These are phyloP conservation scores for Leptinotarsa lineolata DNA, from an alignment of 1,140 invertebrate genomes.

Conservation along the genomic window DNA sequence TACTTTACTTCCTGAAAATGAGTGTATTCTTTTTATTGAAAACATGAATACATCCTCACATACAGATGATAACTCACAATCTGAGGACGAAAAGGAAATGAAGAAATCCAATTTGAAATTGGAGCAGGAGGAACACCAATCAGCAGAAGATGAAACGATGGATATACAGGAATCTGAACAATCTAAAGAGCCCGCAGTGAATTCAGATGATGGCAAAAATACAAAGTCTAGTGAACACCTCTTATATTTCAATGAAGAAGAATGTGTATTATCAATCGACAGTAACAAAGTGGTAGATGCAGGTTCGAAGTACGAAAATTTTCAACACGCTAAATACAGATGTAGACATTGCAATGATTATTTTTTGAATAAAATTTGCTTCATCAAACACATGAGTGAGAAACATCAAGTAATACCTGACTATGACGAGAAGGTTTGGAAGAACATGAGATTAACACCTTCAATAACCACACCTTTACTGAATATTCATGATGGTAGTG, in stretches of 20 bases:
- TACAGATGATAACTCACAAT: too few species aligned
- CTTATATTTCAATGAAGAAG: background rate
- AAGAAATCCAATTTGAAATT: too few species aligned
- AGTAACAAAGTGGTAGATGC: background rate
- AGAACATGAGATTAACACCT: background rate
- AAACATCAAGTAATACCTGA: background rate
- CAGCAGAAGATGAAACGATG: too few species aligned
- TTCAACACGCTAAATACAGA: conserved; percentile 2
- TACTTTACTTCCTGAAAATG: background rate
- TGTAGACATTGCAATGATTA: background rate
- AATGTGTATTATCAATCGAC: background rate
- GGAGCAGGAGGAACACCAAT: too few species aligned
- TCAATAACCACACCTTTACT: background rate
- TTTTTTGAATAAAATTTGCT: background rate
- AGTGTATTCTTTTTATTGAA: background rate
- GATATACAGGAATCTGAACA: too few species aligned
- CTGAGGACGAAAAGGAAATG: too few species aligned
- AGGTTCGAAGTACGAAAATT: background rate
- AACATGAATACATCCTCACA: background rate
- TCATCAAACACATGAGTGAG: background rate
- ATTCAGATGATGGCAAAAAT: too few species aligned
- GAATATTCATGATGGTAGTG: background rate
- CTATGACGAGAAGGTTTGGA: background rate
- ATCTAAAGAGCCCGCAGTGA: too few species aligned
- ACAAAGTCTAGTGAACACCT: too few species aligned